Evolutionary conservation across 2,797 vertebrate species (phyloP), one percentile per base, ranked within the genome.

Genomic region (Eutrigla gurnardus): DNA sequence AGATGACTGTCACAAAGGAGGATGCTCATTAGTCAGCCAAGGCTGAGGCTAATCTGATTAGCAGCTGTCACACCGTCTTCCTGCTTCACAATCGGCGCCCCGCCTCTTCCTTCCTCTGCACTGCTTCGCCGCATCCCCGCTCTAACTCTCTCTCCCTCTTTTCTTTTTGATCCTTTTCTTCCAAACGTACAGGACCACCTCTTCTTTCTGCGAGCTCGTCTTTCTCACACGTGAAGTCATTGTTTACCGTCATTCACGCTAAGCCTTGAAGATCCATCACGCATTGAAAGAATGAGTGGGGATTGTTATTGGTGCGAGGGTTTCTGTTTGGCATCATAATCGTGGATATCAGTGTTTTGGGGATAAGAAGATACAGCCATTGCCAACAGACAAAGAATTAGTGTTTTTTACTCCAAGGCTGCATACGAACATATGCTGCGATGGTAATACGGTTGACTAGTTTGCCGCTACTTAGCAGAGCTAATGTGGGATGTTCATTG

Each of bases 31-130:
- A 95, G 92, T 92, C 91, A 90, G 93, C 92, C 91, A 80, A 83
- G 91, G 88, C 92, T 91, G 89, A 86, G 86, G 90, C 90, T 94
- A 95, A 95, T 94, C 95, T 94, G 94, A 95, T 95, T 95, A 95
- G 89, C 93, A 95, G 91, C 92, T 94, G 93, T 94, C 93, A 94
- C 89, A 91, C 82, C 66, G 63, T 84, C 92, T 93, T 94, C 91
- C 83, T 88, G 89, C 86, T 90, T 25, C 86, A 89, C 91, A 93
- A 91, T 86, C 86, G 83, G 74, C 11, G 83, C 62, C 69, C 83
- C 66, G 59, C 82, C 85, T 85, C 66, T 73, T 74, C 57, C 70
- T 75, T 83, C 65, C 82, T 80, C 73, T 83, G 73, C 65, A 79
- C 65, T 78, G 80, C 90, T 81, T 81, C 73, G 59, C 80, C 79